Evolutionary conservation across 2,888 invertebrate species (phyloP).

Genomic region (Colostygia pectinataria): DNA sequence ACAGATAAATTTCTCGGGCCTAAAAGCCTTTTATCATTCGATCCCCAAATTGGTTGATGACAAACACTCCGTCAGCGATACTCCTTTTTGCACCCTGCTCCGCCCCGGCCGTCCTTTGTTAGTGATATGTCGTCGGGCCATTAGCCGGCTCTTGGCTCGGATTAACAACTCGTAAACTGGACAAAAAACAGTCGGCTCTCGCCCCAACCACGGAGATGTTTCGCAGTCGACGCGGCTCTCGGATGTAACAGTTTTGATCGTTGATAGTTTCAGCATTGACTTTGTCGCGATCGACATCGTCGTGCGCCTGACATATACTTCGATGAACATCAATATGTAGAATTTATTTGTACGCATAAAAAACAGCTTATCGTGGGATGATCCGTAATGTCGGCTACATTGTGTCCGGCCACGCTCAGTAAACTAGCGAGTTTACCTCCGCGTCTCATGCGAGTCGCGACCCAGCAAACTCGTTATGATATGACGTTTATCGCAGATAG

Average conservation of each 20-base stretch:
- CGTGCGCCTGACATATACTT: too few species aligned
- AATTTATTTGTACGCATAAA: slow-evolving; percentile 2
- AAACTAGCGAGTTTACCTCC: neutral
- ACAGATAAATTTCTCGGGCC: slow-evolving; percentile 5
- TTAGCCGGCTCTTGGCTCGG: slow-evolving; percentile 35
- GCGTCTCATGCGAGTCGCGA: neutral
- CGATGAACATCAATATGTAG: slow-evolving; percentile 25
- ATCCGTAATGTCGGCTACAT: slow-evolving; percentile 6
- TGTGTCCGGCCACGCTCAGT: slow-evolving; percentile 6
- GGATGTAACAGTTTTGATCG: slow-evolving; percentile 23
- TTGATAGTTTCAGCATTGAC: slow-evolving; percentile 4
- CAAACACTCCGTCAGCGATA: slow-evolving; percentile 25
- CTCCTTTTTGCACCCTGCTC: slow-evolving; percentile 17
- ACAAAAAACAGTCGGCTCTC: slow-evolving; percentile 42
- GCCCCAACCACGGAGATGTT: slow-evolving; percentile 40
- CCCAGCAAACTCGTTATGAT: slow-evolving; percentile 14
- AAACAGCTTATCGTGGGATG: neutral
- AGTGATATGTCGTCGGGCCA: slow-evolving; percentile 48
- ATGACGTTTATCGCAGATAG: slow-evolving; percentile 25
- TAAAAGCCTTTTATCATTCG: slow-evolving; percentile 23
- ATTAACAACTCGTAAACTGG: slow-evolving; percentile 45
- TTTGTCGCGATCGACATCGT: too few species aligned
- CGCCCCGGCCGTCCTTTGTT: slow-evolving; percentile 28
- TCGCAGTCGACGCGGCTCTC: slow-evolving; percentile 44
- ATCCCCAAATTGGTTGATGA: slow-evolving; percentile 18